Evolutionary conservation across 2,113 vertebrate genomes (phyloP), one percentile per base, ranked within the genome.

Genomic region (Lonchura striata): DNA sequence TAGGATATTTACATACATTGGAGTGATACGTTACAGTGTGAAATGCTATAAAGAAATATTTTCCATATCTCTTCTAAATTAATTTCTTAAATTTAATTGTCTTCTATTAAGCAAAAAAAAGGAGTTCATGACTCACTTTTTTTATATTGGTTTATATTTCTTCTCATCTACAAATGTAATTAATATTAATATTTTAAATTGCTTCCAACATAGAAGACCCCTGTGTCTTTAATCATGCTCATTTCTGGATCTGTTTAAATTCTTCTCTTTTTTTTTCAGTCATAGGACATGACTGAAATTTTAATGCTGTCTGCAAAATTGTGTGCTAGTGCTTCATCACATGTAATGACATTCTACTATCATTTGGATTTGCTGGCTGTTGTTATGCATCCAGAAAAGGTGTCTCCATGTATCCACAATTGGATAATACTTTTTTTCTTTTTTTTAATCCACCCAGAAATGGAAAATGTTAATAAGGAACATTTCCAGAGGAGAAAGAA

Each of bases 141-240:
- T 80, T 69, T 4, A 74, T 86, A 77, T 28, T 41, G 83, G 68
- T 96, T 96, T 94, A 63, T 80, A 87, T 85, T 82, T 95, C 72
- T 86, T 47, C 30, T 68, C 71, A 63, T 88, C 39, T 92, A 75
- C 57, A 88, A 92, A 80, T 33, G 75, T 94, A 94, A 95, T 94
- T 94, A 95, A 92, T 94, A 96, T 95, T 94, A 95, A 94, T 88
- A 41, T 79, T 90, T 80, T 80, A 81, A 92, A 95, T 96, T 95
- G 46, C 54, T 90, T 72, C 74, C 47, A 93, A 72, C 75, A 75
- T 7, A 70, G 66, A 74, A 93, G 94, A 95, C 82, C 70, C 71
- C 63, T 31, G 41, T 74, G 79, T 85, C 85, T 95, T 95, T 88
- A 92, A 92, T 94, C 93, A 94, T 66, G 50, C 31, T 92, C 42